Evolutionary conservation across 1,140 invertebrate genomes (phyloP).

Genomic region (Euborellia annulipes): DNA sequence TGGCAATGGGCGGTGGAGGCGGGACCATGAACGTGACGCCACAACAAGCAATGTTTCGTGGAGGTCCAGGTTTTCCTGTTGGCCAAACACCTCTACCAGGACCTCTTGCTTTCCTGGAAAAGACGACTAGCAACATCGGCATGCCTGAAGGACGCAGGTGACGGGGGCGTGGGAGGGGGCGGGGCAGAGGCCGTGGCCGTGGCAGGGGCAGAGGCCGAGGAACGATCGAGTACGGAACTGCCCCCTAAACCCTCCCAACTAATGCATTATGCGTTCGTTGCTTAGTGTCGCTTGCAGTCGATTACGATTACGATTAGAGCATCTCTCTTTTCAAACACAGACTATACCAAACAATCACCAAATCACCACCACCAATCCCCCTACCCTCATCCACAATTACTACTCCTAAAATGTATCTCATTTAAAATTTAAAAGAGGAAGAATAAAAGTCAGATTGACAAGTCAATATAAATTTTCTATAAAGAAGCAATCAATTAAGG

Average conservation of each 20-base stretch:
- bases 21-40: conserved; percentile 23
- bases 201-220: conserved; percentile 36
- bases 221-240: conserved; percentile 22
- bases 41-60: conserved; percentile 37
- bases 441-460: too few species aligned
- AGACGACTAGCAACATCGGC: conserved; percentile 67
- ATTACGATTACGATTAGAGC: too few species aligned
- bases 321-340: too few species aligned
- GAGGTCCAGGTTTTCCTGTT: conserved; percentile 18
- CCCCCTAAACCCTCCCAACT: conserved; percentile 23
- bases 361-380: too few species aligned
- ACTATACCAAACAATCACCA: too few species aligned
- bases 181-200: conserved; percentile 45
- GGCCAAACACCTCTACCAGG: conserved; percentile 35
- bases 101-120: conserved; percentile 59
- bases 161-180: conserved; percentile 52
- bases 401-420: too few species aligned
- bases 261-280: not conserved
- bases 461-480: too few species aligned
- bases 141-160: conserved; percentile 52
- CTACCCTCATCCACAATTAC: too few species aligned
- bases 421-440: too few species aligned
- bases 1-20: conserved; percentile 16
- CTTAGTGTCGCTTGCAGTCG: too few species aligned
- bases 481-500: too few species aligned